A percentile compares a stretch with the other conserved stretches of the same genome.
phyloP scores from a whole-genome alignment of 1,140 invertebrate genomes.

The Drosophila watanabei region DNA sequence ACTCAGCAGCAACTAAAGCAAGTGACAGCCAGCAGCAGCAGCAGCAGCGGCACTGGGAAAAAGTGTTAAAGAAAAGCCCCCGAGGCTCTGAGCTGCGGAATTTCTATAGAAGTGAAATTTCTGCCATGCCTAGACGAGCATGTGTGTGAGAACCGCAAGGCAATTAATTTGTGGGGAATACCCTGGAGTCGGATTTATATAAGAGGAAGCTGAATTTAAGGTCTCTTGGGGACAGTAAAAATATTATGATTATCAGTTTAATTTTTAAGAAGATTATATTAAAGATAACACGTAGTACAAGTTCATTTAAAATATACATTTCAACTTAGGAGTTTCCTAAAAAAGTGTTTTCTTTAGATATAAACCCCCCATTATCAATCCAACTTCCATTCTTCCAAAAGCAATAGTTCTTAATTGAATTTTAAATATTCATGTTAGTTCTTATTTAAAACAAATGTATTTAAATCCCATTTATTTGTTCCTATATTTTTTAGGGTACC shows the following conservation, averaged over 20 bases:
- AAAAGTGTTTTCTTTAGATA: rapidly evolving
- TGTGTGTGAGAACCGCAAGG: slow-evolving; percentile 75
- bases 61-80: slow-evolving; percentile 67
- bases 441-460: not conserved
- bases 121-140: slow-evolving; percentile 48
- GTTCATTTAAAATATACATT: not conserved
- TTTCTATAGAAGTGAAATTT: slow-evolving; percentile 83
- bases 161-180: slow-evolving; percentile 78
- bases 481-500: slow-evolving; percentile 16
- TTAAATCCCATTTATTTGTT: not conserved
- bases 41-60: slow-evolving; percentile 45
- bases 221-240: not conserved
- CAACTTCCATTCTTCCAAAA: not conserved
- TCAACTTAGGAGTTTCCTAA: not conserved
- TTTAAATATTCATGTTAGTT: not conserved
- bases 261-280: not conserved
- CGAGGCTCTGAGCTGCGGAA: slow-evolving; percentile 55
- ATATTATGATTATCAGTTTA: not conserved
- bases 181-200: slow-evolving; percentile 20
- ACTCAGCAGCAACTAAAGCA: slow-evolving; percentile 43
- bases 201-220: not conserved
- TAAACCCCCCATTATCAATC: not conserved
- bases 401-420: not conserved
- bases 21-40: slow-evolving; percentile 31
- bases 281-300: not conserved